A percentile compares a stretch with the other conserved stretches of the same genome.
Conservation (phyloP, 1,140 invertebrate genomes). For the Anastatus disparis region DNA sequence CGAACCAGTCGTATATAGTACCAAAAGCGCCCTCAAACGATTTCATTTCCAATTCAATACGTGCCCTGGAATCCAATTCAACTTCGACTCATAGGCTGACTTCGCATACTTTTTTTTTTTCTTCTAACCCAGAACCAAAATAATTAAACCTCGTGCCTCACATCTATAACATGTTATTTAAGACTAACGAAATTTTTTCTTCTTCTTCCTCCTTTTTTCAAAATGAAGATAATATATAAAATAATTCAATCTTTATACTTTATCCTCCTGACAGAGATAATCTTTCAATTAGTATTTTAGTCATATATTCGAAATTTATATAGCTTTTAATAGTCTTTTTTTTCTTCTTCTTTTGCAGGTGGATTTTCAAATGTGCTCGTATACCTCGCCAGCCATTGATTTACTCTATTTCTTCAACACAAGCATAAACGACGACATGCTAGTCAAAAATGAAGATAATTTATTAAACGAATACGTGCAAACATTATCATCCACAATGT, state of each 20-base stretch:
- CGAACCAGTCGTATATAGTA: too few relatives aligned
- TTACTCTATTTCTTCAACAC: slow-evolving; percentile 68
- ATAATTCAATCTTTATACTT: too few relatives aligned
- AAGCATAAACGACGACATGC: slow-evolving; percentile 53
- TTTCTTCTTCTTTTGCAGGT: slow-evolving; percentile 60
- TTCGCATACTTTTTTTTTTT: background rate
- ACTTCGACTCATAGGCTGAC: slow-evolving; percentile 1
- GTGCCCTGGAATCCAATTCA: slow-evolving; percentile 34
- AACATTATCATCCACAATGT: slow-evolving; percentile 55
- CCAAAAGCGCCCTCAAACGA: slow-evolving; percentile 23
- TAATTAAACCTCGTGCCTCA: slow-evolving; percentile 21
- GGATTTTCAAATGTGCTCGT: slow-evolving; percentile 67
- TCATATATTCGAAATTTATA: too few relatives aligned
- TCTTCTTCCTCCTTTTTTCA: too few relatives aligned
- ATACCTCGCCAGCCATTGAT: slow-evolving; percentile 66
- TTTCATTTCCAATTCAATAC: slow-evolving; percentile 56
- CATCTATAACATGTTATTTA: too few relatives aligned
- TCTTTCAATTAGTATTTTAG: too few relatives aligned
- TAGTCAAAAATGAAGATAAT: slow-evolving; percentile 51
- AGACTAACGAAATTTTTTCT: too few relatives aligned
- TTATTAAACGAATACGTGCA: slow-evolving; percentile 62
- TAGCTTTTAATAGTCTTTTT: too few relatives aligned
- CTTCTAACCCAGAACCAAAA: background rate
- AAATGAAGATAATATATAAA: too few relatives aligned
- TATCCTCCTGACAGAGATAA: too few relatives aligned